Conservation (phyloP, 2,797 vertebrate genomes). For the Sebastes matsubarae region DNA sequence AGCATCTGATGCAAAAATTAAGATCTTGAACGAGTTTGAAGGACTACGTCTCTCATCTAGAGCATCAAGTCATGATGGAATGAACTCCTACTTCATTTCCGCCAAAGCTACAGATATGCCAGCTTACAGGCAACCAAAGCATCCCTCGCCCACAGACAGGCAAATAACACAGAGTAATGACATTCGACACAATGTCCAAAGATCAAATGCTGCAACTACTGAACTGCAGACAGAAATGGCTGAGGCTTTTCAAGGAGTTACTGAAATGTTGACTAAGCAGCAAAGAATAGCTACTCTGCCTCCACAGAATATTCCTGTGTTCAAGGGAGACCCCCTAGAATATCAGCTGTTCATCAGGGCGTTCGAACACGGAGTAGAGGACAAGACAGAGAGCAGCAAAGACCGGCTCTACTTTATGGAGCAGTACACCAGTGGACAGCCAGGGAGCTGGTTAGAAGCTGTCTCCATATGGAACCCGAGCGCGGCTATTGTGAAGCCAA, state of each 20-base stretch:
- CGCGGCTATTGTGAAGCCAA: slow-evolving; percentile 3
- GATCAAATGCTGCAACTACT: not conserved
- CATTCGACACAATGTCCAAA: no score
- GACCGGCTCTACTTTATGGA: not conserved
- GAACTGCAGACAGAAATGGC: no score
- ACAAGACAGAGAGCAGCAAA: not conserved
- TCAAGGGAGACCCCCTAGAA: slow-evolving; percentile 12
- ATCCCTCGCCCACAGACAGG: no score
- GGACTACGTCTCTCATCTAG: no score
- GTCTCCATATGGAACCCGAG: slow-evolving; percentile 1
- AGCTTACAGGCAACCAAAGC: no score
- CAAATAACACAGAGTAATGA: no score
- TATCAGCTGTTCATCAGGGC: not conserved
- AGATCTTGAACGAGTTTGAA: no score
- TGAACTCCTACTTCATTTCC: no score
- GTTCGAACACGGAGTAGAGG: slow-evolving; percentile 8
- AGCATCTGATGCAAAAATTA: no score
- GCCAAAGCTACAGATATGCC: no score
- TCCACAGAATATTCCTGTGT: not conserved
- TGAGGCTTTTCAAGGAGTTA: not conserved
- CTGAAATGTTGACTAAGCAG: not conserved
- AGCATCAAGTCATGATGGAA: no score
- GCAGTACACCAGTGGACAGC: not conserved
- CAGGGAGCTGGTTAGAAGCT: not conserved
- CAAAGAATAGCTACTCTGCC: not conserved